Conservation (phyloP, 2,888 invertebrate genomes). For the Pycnomerus fuliginosus region DNA sequence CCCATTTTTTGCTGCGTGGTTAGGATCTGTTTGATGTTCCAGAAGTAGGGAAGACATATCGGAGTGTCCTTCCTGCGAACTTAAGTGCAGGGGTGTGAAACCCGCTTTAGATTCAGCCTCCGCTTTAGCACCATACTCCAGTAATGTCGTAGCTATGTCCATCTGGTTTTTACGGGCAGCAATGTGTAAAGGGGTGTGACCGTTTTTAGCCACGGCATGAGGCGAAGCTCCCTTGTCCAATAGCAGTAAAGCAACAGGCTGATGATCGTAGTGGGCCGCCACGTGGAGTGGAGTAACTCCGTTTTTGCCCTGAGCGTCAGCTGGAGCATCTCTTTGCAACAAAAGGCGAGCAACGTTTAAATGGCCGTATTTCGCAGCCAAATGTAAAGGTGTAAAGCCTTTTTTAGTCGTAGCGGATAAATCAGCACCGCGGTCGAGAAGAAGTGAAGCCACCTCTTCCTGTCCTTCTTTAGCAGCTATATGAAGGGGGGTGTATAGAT, state of each 20-base stretch:
- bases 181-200: constrained; percentile 99
- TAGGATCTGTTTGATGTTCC: constrained; percentile 89
- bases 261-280: constrained; percentile 97
- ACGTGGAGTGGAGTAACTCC: constrained; percentile 98
- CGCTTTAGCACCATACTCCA: constrained; percentile 94
- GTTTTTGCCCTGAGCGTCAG: constrained; percentile 97
- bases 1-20: constrained; percentile 91
- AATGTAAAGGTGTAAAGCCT: constrained; percentile 97
- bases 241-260: constrained; percentile 89
- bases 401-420: constrained; percentile 93
- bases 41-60: constrained; percentile 95
- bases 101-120: constrained; percentile 98
- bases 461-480: constrained; percentile 99
- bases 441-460: constrained; percentile 87
- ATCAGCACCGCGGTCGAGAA: constrained; percentile 94
- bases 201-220: constrained; percentile 97
- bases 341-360: constrained; percentile 92
- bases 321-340: constrained; percentile 90
- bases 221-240: constrained; percentile 81
- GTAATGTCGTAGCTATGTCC: constrained; percentile 95
- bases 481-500: constrained; percentile 95
- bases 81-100: constrained; percentile 95
- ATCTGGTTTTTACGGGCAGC: constrained; percentile 99
- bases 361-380: constrained; percentile 99
- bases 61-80: constrained; percentile 92